Base-by-base conservation (phyloP, 2,888 invertebrate genomes). In the Coelogynopora nodosa region DNA sequence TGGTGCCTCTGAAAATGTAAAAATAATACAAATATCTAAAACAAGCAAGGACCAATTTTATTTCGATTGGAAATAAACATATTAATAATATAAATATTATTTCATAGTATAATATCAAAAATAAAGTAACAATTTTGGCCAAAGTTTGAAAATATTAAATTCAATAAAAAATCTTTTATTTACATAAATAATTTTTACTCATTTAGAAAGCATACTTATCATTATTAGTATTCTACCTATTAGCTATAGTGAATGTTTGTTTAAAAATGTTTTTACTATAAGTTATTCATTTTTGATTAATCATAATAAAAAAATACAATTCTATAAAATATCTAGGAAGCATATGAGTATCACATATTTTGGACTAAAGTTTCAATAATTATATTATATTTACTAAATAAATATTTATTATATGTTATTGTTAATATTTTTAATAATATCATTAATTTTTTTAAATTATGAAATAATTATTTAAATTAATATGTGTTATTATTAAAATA, bases 1-100 rank as follows among this genome's bases (percentile, higher is more conserved):
- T 0, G 86, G 2, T 85, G 84, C 84, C 10, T 31, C 84, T 84
- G 31, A 26, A 83, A 83, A 31, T 26, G 23, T 26, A 2, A 23
- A 2, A 26, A 74, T n/a, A 74, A 74, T 74, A 49, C 18, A 49
- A 49, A 49, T 49, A 49, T 49, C 18, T 49, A 10, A 49, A 10
- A 18, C 18, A 49, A 18, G 18, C 5, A 49, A 10, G 49, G 5
- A 10, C 5, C 49, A 49, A 49, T 10, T 49, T 10, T 49, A 18
- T 49, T 49, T 49, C n/a, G n/a, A n/a, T 10, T 49, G 49, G 5
- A 49, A 49, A 5, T 10, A 49, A 10, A 18, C 49, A 49, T 49
- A 49, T 18, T 49, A 49, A 49, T 49, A 5, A 49, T 49, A 49
- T n/a, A n/a, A n/a, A n/a, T n/a, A n/a, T n/a, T n/a, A 49, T 49